Base-by-base conservation (phyloP, 2,888 invertebrate species). In the Argyra leucocephala region DNA sequence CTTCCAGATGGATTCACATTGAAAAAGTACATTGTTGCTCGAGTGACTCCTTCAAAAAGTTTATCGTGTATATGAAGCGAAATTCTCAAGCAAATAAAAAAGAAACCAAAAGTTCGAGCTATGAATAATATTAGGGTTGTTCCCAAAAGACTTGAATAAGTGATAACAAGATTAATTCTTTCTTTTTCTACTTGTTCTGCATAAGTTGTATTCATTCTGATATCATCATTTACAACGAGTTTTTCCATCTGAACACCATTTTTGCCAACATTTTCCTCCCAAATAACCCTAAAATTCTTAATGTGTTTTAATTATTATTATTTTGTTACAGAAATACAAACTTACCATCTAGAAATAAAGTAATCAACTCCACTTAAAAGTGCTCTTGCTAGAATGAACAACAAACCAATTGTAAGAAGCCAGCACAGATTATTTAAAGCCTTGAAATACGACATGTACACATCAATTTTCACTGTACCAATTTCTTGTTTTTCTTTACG, bases 21-120 rank as follows among this genome's bases (percentile, higher is more conserved):
- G 79, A 90, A 92, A 80, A 92, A 92, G 76, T 84, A 83, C 83
- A 90, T 87, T 0, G 86, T 86, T 0, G 89, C 85, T 63, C 85
- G 81, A 0, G 89, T 85, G 0, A 92, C 85, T 1, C 86, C 85
- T 63, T 86, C 84, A 74, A 96, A 93, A 83, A 95, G 90, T 1
- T 78, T 82, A 73, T 91, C 87, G 75, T 96, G 95, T 0, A 95
- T 80, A 3, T 80, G 83, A 22, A 84, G 81, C 0, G 93, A 92
- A 0, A 92, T 88, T 24, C 82, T 82, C 74, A 92, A 87, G 71
- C 91, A 91, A 69, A 88, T 84, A 68, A 82, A 82, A 74, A 89
- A 90, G 79, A 89, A 90, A 1, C 85, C 80, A 61, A 85, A 84
- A 1, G 86, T 21, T 71, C 80, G 9, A 81, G 84, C 75, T 81